Evolutionary conservation across 2,113 vertebrate species (phyloP).

Genomic region (Smithornis capensis): DNA sequence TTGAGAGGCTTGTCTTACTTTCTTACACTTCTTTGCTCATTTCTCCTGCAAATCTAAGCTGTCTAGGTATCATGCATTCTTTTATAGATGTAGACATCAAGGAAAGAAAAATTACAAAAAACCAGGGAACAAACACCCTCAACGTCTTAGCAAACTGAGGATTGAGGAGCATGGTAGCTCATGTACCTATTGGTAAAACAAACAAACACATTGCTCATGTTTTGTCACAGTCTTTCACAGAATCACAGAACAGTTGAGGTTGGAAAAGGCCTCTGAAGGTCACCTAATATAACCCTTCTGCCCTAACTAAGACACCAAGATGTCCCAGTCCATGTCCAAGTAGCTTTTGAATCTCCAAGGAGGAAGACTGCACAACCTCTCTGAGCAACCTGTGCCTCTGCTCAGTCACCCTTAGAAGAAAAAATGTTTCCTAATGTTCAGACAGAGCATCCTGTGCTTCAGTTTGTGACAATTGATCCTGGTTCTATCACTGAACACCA

Average conservation of each 20-base stretch:
- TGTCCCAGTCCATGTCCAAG: background rate
- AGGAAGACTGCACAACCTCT: background rate
- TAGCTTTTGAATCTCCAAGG: background rate
- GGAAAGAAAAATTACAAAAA: background rate
- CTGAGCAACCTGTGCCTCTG: background rate
- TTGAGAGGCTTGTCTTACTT: background rate
- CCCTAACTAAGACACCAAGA: background rate
- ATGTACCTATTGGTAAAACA: background rate
- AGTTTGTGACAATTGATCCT: background rate
- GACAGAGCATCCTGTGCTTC: background rate
- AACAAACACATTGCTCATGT: background rate
- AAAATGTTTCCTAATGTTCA: background rate
- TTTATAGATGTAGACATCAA: background rate
- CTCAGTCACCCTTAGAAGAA: background rate
- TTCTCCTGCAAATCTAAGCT: background rate
- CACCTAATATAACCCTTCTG: background rate
- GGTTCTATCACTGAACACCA: background rate
- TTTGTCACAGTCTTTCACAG: background rate
- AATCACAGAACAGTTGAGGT: background rate
- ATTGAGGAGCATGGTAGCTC: background rate
- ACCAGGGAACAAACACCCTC: background rate
- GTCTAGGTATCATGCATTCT: background rate
- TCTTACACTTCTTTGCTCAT: background rate
- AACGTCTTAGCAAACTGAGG: background rate
- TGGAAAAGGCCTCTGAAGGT: background rate